A percentile compares a stretch with the other conserved stretches of the same genome.
phyloP scores from a whole-genome alignment of 2,797 vertebrate genomes.

The Sebastolobus alascanus region DNA sequence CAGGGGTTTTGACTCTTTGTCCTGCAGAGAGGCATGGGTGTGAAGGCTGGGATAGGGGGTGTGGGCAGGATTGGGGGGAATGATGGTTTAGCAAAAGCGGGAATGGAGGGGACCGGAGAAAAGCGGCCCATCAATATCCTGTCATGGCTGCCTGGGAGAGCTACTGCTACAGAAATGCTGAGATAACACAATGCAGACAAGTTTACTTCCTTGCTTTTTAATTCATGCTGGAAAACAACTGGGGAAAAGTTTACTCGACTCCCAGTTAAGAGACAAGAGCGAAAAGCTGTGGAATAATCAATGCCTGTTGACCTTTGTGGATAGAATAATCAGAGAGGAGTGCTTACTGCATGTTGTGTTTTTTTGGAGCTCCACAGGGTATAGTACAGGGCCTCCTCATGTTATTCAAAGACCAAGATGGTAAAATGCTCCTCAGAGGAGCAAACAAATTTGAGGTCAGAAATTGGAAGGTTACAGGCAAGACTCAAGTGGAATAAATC shows the following conservation, averaged over 20 bases:
- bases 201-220: constrained; percentile 59
- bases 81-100: constrained; percentile 44
- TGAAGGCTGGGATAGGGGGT: constrained; percentile 30
- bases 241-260: constrained; percentile 37
- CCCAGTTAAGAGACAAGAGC: constrained; percentile 16
- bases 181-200: constrained; percentile 77
- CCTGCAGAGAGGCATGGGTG: constrained; percentile 63
- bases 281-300: constrained; percentile 29
- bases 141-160: constrained; percentile 76
- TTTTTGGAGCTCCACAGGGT: constrained; percentile 31
- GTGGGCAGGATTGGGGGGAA: not conserved
- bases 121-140: constrained; percentile 80
- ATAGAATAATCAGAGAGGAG: constrained; percentile 38
- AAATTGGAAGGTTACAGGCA: constrained; percentile 43
- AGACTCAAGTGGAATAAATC: constrained; percentile 55
- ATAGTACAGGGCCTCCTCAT: constrained; percentile 14
- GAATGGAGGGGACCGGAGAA: constrained; percentile 54
- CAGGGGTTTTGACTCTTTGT: constrained; percentile 80
- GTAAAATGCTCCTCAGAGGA: constrained; percentile 18
- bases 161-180: constrained; percentile 63
- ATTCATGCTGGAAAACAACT: constrained; percentile 38
- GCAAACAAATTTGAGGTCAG: constrained; percentile 35
- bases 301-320: constrained; percentile 29
- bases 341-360: constrained; percentile 12
- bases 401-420: constrained; percentile 39